A percentile compares a stretch with the other conserved stretches of the same genome.
Conservation (phyloP, 2,888 invertebrate species). For the Caenorhabditis imperialis region DNA sequence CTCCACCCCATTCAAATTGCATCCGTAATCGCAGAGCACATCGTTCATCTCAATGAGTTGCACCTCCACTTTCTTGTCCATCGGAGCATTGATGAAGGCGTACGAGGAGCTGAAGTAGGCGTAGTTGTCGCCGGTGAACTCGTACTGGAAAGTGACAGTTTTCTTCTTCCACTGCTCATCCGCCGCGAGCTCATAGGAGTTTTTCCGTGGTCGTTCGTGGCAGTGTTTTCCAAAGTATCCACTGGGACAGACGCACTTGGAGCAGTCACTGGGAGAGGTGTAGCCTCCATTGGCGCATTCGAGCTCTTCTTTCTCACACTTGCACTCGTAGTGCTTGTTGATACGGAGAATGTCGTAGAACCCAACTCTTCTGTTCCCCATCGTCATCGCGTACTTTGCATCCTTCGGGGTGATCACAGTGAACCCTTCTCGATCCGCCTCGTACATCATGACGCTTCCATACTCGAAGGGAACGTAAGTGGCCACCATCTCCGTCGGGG, state of each 20-base stretch:
- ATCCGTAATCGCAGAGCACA: constrained; percentile 16
- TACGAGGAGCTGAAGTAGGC: neutral
- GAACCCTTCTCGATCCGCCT: no score
- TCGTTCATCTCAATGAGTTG: neutral
- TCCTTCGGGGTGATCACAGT: no score
- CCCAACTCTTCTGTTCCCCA: constrained; percentile 48
- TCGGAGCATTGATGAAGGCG: constrained; percentile 15
- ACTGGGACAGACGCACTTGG: constrained; percentile 9
- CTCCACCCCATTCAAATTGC: constrained; percentile 32
- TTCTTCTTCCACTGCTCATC: neutral
- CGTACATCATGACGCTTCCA: constrained; percentile 56
- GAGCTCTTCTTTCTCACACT: constrained; percentile 18
- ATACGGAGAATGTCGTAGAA: constrained; percentile 51
- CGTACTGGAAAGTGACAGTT: neutral
- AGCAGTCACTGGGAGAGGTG: constrained; percentile 8
- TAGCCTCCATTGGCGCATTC: constrained; percentile 20
- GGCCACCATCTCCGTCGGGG: neutral
- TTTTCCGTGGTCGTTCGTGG: neutral
- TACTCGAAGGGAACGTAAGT: constrained; percentile 51
- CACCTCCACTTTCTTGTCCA: constrained; percentile 12
- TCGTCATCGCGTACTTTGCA: constrained; percentile 26
- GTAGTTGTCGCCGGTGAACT: neutral
- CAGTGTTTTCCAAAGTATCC: constrained; percentile 26
- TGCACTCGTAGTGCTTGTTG: constrained; percentile 44
- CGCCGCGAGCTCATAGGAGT: neutral